Base-by-base conservation (phyloP, 2,797 vertebrate species). In the Malacoctenus gilli region DNA sequence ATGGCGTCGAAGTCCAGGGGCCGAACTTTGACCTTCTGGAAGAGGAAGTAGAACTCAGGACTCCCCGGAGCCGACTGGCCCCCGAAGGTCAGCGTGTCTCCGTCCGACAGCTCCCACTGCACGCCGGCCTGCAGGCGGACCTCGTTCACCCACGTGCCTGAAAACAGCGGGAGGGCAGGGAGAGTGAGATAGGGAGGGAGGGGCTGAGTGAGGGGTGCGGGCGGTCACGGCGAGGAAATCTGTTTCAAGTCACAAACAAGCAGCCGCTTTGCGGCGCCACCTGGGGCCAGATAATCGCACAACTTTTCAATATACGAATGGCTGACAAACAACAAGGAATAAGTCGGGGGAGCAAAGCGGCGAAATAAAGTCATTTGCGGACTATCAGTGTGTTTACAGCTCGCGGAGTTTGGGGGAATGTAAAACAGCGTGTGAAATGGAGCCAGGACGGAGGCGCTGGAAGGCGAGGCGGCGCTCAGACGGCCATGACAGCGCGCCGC, bases 1-100 rank as follows among this genome's bases (percentile, higher is more conserved):
- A 97, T 96, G 50, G 95, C 95, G 0, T 94, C 93, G 8, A 97
- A 97, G 77, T 96, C 95, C 58, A 95, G 87, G 0, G 95, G 95
- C 1, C 92, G 92, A 69, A 97, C 94, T 30, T 88, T 90, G 57
- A 96, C 95, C 82, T 94, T 94, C 75, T 96, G 95, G 85, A 97
- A 97, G 20, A 97, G 92, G 85, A 96, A 96, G 88, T 94, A 95
- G 75, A 94, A 95, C 72, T 95, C 95, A 0, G 93, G 91, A 69
- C 87, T 91, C 0, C 84, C 85, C 0, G 81, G 75, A 23, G 78
- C 51, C 0, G 87, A 77, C 54, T 91, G 88, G 19, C 87, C 87
- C 0, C 94, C 94, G 21, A 96, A 95, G 31, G 87, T 92, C 52
- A 97, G 86, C 3, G 95, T 93, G 80, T 96, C 94, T 0, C 94